Base-by-base conservation (phyloP, 1,140 invertebrate species). In the Bombus turneri region DNA sequence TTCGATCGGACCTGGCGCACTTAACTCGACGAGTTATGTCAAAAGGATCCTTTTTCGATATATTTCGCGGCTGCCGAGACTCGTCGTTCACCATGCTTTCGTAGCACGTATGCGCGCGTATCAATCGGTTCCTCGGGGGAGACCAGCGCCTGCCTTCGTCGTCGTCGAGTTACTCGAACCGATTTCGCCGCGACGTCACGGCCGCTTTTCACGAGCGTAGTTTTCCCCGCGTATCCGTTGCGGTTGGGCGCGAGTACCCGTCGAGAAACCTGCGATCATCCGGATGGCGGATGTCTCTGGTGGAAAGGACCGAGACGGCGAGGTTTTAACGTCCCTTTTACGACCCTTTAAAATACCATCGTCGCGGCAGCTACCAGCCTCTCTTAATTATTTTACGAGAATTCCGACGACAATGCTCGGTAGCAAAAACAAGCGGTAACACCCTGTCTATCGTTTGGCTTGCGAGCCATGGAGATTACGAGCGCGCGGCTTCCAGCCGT, bases 331-430 rank as follows among this genome's bases (percentile, higher is more conserved):
- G 94, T 93, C 89, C 92, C 92, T 94, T 95, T 95, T 94, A 95
- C 93, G 94, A 94, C 85, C 91, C 92, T 93, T 94, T 95, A 95
- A 95, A 95, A 93, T 94, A 92, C 92, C 94, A 91, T 93, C 92
- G 90, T 89, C 92, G 91, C 90, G 83, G 89, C 89, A 90, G 90
- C 91, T 92, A 92, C 92, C 87, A 86, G 88, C 90, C 91, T 88
- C 90, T 91, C 94, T 95, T 95, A 95, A 95, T 95, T 95, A 95
- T 95, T 95, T 95, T 95, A 95, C 92, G 94, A 95, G 93, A 93
- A 95, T 94, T 94, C 93, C 93, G 89, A 93, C 93, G 93, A 95
- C 93, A 94, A 94, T 95, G 91, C 94, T 92, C 92, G 87, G 90
- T 86, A 87, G 91, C 93, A 92, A 94, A 94, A 94, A 94, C 94